These are phyloP conservation scores for Cremastinae sp. DNA, from an alignment of 2,888 invertebrate species.

Conservation along the genomic window DNA sequence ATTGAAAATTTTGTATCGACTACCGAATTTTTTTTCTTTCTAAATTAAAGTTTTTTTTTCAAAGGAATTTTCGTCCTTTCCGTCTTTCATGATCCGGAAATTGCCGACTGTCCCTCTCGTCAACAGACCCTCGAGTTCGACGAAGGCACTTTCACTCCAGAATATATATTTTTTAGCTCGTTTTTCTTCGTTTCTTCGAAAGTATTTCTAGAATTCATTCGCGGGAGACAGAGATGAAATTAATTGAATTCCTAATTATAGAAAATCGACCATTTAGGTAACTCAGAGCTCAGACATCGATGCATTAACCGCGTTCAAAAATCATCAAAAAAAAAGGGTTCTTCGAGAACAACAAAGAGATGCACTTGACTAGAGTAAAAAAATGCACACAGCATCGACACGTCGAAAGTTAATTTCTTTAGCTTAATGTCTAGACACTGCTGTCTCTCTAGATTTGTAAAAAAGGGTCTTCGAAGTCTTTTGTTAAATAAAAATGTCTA, in stretches of 20 bases:
- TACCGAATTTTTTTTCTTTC: neutral
- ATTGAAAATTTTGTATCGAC: too few species aligned
- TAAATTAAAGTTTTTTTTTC: too few species aligned
- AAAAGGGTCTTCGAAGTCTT: slow-evolving; percentile 1
- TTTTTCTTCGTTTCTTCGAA: slow-evolving; percentile 63
- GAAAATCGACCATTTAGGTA: too few species aligned
- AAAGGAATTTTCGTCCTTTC: too few species aligned
- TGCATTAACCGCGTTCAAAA: neutral
- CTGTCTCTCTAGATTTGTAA: slow-evolving; percentile 2
- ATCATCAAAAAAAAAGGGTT: slow-evolving; percentile 1
- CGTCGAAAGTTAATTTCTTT: neutral
- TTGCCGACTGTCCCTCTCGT: slow-evolving; percentile 64
- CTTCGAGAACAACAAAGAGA: slow-evolving; percentile 3
- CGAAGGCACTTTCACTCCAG: slow-evolving; percentile 76
- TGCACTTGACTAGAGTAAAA: slow-evolving; percentile 68
- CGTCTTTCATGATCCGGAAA: slow-evolving; percentile 43
- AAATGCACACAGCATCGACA: slow-evolving; percentile 1
- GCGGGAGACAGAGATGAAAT: slow-evolving; percentile 1
- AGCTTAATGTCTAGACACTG: slow-evolving; percentile 14
- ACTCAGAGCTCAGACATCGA: neutral
- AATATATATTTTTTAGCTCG: slow-evolving; percentile 59
- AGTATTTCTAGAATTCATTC: slow-evolving; percentile 22
- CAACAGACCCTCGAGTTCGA: slow-evolving; percentile 70
- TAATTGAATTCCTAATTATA: neutral
- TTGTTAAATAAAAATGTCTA: slow-evolving; percentile 1